Conservation (phyloP, 2,113 vertebrate genomes). For the Panurus biarmicus region DNA sequence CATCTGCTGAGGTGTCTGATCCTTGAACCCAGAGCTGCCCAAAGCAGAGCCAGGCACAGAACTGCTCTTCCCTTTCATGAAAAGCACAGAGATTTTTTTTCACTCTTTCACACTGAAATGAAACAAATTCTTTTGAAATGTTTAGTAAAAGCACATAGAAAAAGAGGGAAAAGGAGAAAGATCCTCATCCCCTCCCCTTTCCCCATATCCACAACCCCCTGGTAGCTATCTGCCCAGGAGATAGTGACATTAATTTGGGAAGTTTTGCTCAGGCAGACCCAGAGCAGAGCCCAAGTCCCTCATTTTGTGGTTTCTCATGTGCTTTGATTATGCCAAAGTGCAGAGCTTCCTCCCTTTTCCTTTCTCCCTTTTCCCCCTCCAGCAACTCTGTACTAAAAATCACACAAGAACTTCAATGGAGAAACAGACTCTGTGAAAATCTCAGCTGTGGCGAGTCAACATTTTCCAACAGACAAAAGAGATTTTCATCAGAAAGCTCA, state of each 20-base stretch:
- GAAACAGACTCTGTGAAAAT: background rate
- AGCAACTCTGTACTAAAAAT: background rate
- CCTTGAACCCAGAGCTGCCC: background rate
- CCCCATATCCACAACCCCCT: background rate
- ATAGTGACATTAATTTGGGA: background rate
- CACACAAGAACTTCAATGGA: background rate
- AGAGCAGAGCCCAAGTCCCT: background rate
- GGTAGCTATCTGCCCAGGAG: accelerated
- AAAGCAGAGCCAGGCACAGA: background rate
- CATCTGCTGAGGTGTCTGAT: background rate
- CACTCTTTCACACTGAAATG: background rate
- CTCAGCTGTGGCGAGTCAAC: background rate
- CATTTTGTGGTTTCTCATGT: background rate
- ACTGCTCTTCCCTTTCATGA: background rate
- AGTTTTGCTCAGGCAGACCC: background rate
- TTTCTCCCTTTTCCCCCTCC: background rate
- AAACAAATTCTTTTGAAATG: background rate
- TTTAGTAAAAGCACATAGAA: background rate
- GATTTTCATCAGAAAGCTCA: background rate
- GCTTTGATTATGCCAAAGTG: background rate
- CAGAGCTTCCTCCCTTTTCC: background rate
- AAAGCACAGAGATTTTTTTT: background rate
- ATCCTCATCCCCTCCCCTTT: background rate
- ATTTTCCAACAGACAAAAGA: background rate
- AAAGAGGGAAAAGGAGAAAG: background rate